A percentile compares a stretch with the other conserved stretches of the same genome.
Conservation (phyloP, 2,888 invertebrate species). For the Ischnura elegans region DNA sequence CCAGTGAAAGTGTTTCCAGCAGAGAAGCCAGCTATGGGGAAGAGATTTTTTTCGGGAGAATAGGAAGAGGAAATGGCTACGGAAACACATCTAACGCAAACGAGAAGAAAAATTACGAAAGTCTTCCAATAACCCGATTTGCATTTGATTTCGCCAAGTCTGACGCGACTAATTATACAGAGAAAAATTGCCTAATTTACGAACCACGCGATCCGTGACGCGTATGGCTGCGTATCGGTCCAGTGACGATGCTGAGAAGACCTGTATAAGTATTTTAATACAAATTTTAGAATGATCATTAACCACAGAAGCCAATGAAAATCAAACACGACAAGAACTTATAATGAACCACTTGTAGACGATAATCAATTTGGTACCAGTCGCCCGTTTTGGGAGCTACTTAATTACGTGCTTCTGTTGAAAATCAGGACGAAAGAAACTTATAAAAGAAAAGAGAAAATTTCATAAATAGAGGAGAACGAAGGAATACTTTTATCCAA, state of each 20-base stretch:
- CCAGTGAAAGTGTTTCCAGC: conserved; percentile 56
- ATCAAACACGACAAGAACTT: too few species aligned
- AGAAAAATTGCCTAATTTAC: neutral
- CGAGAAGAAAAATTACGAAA: neutral
- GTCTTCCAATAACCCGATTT: neutral
- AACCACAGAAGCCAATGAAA: too few species aligned
- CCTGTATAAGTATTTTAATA: too few species aligned
- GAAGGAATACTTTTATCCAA: neutral
- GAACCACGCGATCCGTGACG: neutral
- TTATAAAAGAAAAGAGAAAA: neutral
- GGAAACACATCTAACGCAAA: neutral
- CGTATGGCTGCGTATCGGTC: neutral
- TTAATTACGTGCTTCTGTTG: neutral
- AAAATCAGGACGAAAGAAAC: neutral
- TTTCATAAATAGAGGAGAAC: neutral
- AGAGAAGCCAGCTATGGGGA: neutral
- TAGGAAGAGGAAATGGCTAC: conserved; percentile 18
- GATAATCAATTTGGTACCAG: neutral
- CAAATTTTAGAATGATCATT: too few species aligned
- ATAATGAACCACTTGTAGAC: too few species aligned
- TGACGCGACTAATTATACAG: neutral
- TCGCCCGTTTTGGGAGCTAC: neutral
- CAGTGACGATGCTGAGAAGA: neutral
- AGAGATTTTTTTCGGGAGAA: conserved; percentile 16
- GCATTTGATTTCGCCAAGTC: neutral